Conservation (phyloP, 2,888 invertebrate species). For the Drosophila atripex region DNA sequence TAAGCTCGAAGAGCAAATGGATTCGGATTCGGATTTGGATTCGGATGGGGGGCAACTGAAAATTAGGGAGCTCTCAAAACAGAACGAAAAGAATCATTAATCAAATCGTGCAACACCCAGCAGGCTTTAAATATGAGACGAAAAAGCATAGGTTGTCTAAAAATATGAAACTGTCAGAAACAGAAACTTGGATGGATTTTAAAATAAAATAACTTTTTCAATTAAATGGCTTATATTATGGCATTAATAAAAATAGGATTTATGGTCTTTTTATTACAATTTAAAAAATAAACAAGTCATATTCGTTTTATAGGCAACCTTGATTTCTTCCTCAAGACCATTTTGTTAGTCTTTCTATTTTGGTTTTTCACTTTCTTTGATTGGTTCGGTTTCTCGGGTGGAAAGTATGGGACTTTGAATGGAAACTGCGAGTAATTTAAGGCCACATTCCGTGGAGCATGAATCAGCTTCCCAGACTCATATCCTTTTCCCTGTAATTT, state of each 20-base stretch:
- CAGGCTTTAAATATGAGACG: conserved; percentile 11
- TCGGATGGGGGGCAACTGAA: conserved; percentile 7
- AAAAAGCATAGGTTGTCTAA: neutral
- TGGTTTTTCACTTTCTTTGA: conserved; percentile 4
- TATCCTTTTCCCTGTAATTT: conserved; percentile 39
- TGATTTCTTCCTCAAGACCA: conserved; percentile 1
- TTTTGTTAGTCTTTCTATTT: neutral
- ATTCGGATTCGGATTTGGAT: conserved; percentile 2
- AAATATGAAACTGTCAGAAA: neutral
- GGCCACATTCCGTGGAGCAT: conserved; percentile 17
- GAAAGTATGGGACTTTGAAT: neutral
- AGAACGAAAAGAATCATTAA: conserved; percentile 33
- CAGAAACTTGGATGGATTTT: neutral
- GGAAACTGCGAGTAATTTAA: conserved; percentile 21
- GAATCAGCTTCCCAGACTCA: conserved; percentile 26
- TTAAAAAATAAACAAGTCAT: neutral
- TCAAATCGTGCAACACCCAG: conserved; percentile 15
- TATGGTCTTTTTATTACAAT: conserved; percentile 1
- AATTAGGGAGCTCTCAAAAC: conserved; percentile 17
- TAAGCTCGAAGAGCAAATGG: conserved; percentile 3
- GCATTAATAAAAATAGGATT: neutral
- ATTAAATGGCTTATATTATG: neutral
- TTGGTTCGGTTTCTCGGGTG: neutral
- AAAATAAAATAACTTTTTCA: neutral
- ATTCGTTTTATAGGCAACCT: neutral